Conservation (phyloP, 1,140 invertebrate species). For the Pomacea maculata region DNA sequence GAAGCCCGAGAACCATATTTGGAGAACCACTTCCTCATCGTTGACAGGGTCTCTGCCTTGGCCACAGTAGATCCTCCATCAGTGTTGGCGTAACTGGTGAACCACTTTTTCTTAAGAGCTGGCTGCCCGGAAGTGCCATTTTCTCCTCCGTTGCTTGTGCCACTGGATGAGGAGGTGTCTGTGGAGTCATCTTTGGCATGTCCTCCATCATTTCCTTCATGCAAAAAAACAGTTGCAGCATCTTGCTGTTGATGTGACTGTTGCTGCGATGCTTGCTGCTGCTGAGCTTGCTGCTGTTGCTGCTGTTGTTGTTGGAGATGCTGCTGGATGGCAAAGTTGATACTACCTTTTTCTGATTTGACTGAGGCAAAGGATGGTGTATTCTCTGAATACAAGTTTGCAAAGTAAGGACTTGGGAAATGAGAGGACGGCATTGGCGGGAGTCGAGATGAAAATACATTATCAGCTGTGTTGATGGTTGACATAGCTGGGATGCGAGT, state of each 20-base stretch:
- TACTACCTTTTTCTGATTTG: constrained; percentile 15
- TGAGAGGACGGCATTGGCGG: constrained; percentile 4
- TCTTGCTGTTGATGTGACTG: background rate
- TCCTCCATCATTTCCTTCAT: no score
- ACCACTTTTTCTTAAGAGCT: constrained; percentile 23
- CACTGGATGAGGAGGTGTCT: constrained; percentile 8
- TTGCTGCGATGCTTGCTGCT: constrained; percentile 5
- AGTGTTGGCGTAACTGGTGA: constrained; percentile 23
- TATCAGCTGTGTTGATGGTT: constrained; percentile 20
- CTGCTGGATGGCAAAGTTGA: constrained; percentile 6
- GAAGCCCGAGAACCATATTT: constrained; percentile 5
- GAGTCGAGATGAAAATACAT: constrained; percentile 9
- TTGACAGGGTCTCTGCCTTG: constrained; percentile 4
- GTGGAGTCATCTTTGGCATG: constrained; percentile 14
- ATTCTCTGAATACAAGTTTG: constrained; percentile 18
- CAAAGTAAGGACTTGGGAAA: constrained; percentile 22
- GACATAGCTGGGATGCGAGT: constrained; percentile 11
- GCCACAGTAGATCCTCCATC: background rate
- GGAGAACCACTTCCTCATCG: constrained; percentile 23
- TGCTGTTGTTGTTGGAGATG: constrained; percentile 6
- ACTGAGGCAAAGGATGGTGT: constrained; percentile 16
- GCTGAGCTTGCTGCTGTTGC: background rate
- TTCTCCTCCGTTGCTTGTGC: constrained; percentile 10
- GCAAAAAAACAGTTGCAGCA: background rate
- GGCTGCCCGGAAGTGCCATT: constrained; percentile 15